Percentiles rank a stretch among this genome's conserved stretches.
Conservation (phyloP, 2,797 vertebrate species). For the Botia kubotai region DNA sequence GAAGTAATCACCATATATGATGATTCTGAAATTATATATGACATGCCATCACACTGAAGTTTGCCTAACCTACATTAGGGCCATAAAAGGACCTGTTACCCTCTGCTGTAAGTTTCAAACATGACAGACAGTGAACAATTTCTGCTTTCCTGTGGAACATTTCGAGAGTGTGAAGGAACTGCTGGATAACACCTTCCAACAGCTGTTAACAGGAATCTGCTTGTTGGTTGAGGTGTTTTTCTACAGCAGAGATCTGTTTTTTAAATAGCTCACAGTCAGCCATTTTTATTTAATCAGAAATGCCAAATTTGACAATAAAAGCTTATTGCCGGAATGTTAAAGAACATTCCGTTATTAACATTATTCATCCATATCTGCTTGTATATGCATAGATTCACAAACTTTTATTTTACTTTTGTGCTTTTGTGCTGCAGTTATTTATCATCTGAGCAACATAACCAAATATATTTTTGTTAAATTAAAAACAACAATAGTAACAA, state of each 20-base stretch:
- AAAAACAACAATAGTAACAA: too few relatives aligned
- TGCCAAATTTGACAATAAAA: neutral
- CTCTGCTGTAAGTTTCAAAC: too few relatives aligned
- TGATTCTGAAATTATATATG: neutral
- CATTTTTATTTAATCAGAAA: neutral
- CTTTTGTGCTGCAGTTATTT: too few relatives aligned
- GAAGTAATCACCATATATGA: neutral
- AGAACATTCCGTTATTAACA: too few relatives aligned
- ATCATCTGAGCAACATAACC: too few relatives aligned
- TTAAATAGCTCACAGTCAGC: constrained; percentile 54
- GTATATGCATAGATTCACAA: too few relatives aligned
- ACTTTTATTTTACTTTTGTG: too few relatives aligned
- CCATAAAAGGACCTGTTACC: constrained; percentile 7
- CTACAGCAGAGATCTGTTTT: constrained; percentile 56
- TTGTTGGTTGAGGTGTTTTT: constrained; percentile 42
- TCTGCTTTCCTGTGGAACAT: constrained; percentile 15
- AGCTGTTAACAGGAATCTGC: constrained; percentile 53
- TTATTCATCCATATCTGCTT: too few relatives aligned
- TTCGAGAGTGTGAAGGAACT: constrained; percentile 31
- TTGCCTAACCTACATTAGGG: constrained; percentile 5
- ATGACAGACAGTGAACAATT: neutral
- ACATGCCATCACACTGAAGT: constrained; percentile 20
- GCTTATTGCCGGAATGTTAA: too few relatives aligned
- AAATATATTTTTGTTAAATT: too few relatives aligned
- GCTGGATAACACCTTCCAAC: constrained; percentile 33